These are phyloP conservation scores for Chrysolina haemoptera DNA, from an alignment of 2,888 invertebrate genomes.

Conservation along the genomic window DNA sequence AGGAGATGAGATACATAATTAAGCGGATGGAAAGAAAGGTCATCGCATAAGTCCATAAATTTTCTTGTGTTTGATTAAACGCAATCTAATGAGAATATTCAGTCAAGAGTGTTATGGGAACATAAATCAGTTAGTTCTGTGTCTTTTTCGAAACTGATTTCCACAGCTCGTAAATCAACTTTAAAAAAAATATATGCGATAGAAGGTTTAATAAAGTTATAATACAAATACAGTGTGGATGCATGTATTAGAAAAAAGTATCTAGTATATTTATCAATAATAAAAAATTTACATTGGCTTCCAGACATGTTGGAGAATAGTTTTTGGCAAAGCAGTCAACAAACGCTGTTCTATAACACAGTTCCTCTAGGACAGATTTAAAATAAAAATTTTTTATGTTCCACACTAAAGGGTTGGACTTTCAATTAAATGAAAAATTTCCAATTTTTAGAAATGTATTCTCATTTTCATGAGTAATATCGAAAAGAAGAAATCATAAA, in stretches of 20 bases:
- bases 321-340: too few species aligned
- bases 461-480: too few species aligned
- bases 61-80: conserved; percentile 20
- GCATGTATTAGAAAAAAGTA: neutral
- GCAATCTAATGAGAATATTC: conserved; percentile 18
- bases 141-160: conserved; percentile 12
- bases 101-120: conserved; percentile 17
- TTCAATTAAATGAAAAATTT: too few species aligned
- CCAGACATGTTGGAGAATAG: too few species aligned
- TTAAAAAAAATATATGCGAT: neutral
- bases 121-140: conserved; percentile 21
- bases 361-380: too few species aligned
- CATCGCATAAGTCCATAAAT: conserved; percentile 13
- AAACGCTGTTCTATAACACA: too few species aligned
- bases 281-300: too few species aligned
- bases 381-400: too few species aligned
- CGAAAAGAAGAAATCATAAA: too few species aligned
- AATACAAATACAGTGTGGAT: neutral
- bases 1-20: conserved; percentile 20
- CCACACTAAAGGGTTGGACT: too few species aligned
- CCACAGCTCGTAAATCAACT: conserved; percentile 12
- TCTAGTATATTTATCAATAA: neutral
- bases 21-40: conserved; percentile 22
- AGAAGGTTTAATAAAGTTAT: neutral
- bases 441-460: too few species aligned